Base-by-base conservation (phyloP, 2,888 invertebrate genomes). In the Lepidonotus clava region DNA sequence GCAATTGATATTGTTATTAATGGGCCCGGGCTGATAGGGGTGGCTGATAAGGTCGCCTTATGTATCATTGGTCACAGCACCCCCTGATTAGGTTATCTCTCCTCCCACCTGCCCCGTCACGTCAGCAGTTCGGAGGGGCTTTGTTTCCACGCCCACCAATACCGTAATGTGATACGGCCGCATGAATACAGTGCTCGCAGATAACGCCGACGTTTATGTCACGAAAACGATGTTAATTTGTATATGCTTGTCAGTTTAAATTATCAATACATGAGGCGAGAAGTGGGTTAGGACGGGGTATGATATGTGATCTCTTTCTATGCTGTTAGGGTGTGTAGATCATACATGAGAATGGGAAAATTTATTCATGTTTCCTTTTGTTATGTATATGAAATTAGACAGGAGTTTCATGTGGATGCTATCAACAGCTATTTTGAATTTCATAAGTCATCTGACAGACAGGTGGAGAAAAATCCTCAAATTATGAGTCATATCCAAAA, bases 1-100 rank as follows among this genome's bases (percentile, higher is more conserved):
- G 18, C 21, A 80, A 46, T 80, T 46, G 80, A 80, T 80, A 41
- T 46, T 41, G 80, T 80, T 80, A 80, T 80, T 80, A 80, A 80
- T 80, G 32, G 80, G 24, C 51, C 4, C 34, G 14, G 41, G 0
- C 4, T 11, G 80, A 80, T 80, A 80, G 8, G 41, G n/a, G 24
- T 24, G 46, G 21, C 21, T n/a, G 80, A 80, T 80, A 80, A 80
- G 80, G 80, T 46, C 80, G 80, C 46, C 21, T 24, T 24, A 21
- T 80, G 80, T 80, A 80, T 80, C 51, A 51, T n/a, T 80, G 8
- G 32, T 41, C 80, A 28, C 66, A n/a, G 8, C 14, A n/a, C 66
- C 6, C 46, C 46, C 8, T 38, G 71, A 76, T 46, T 46, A 18
- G 51, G 80, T 80, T 80, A 80, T 80, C 80, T 24, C 5, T 21